Conservation (phyloP, 2,797 vertebrate genomes). For the Galago senegalensis region DNA sequence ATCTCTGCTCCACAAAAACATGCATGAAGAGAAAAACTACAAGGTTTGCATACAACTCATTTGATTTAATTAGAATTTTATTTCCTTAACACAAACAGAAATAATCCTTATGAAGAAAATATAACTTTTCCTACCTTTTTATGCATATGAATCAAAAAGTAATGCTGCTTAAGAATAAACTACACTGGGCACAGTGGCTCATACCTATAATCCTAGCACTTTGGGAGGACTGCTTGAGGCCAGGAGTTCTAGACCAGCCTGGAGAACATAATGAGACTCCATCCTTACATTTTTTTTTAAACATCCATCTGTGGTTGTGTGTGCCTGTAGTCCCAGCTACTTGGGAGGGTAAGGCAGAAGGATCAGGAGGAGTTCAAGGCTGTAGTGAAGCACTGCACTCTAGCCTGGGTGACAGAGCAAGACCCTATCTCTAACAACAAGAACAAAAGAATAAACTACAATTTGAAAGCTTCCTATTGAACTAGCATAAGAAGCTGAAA, state of each 20-base stretch:
- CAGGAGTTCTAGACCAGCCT: not conserved
- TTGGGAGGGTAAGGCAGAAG: not conserved
- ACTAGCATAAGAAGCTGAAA: not conserved
- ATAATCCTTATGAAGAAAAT: not conserved
- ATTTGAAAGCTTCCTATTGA: not conserved
- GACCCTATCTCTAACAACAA: not conserved
- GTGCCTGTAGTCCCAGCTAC: not conserved
- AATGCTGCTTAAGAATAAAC: not conserved
- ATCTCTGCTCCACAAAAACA: not conserved
- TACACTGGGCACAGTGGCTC: not conserved
- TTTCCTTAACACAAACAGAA: not conserved
- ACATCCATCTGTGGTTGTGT: not conserved
- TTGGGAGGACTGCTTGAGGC: not conserved
- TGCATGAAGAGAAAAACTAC: not conserved
- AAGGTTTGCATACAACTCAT: not conserved
- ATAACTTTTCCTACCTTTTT: not conserved
- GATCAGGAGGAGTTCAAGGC: not conserved
- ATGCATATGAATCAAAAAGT: not conserved
- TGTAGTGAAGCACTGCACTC: not conserved
- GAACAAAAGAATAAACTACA: not conserved
- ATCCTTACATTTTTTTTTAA: not conserved
- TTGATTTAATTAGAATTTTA: not conserved
- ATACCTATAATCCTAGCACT: not conserved
- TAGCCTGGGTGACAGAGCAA: not conserved
- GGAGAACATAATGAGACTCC: not conserved